These are phyloP conservation scores for Gasterosteus aculeatus DNA, from an alignment of 2,113 vertebrate species.

Conservation along the genomic window DNA sequence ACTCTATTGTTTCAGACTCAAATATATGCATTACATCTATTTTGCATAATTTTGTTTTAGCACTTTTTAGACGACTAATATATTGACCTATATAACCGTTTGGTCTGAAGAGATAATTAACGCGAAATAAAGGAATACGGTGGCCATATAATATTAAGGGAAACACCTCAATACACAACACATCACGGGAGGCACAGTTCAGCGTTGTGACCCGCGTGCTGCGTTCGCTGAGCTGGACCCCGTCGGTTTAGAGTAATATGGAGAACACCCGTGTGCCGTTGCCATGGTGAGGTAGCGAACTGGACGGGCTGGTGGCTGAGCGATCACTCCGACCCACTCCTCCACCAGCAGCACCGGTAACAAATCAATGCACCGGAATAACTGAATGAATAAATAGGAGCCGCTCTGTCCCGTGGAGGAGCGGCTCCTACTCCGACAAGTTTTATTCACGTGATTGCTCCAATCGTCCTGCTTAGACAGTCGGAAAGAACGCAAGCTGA, in stretches of 20 bases:
- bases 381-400: background rate
- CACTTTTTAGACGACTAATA: too few relatives aligned
- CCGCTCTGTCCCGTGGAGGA: background rate
- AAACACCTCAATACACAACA: too few relatives aligned
- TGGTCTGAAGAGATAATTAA: background rate
- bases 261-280: slow-evolving; percentile 23
- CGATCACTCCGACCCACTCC: slow-evolving; percentile 4
- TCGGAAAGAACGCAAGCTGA: background rate
- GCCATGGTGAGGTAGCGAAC: slow-evolving; percentile 59
- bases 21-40: too few relatives aligned
- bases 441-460: background rate
- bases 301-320: slow-evolving; percentile 37
- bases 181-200: background rate
- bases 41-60: too few relatives aligned
- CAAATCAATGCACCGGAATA: background rate
- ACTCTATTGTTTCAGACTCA: too few relatives aligned
- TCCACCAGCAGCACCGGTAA: background rate
- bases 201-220: background rate
- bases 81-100: too few relatives aligned
- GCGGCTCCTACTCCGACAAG: background rate
- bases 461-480: background rate
- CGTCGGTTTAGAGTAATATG: background rate
- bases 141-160: too few relatives aligned
- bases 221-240: background rate
- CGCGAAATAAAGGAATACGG: too few relatives aligned